These are phyloP conservation scores for Rhynchophorus ferrugineus DNA, from an alignment of 1,140 invertebrate genomes.

Conservation along the genomic window DNA sequence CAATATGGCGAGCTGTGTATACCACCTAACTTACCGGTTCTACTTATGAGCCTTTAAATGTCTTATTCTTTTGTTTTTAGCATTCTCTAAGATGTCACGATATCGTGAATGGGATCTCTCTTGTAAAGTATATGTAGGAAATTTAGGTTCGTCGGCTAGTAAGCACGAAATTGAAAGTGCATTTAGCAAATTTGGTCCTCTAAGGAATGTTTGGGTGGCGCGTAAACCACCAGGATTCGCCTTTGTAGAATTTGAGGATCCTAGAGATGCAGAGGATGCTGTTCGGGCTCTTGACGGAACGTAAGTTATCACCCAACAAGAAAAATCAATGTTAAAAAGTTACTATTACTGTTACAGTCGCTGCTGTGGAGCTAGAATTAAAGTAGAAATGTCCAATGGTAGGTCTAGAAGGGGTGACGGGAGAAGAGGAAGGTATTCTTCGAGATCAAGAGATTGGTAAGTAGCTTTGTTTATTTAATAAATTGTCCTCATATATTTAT, in stretches of 20 bases:
- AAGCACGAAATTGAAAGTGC: constrained; percentile 87
- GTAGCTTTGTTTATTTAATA: constrained; percentile 15
- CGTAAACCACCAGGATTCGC: constrained; percentile 91
- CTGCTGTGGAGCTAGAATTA: constrained; percentile 74
- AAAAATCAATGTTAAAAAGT: not conserved
- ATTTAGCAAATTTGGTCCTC: constrained; percentile 89
- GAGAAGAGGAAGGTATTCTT: constrained; percentile 45
- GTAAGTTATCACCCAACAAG: constrained; percentile 49
- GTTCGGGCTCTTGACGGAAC: constrained; percentile 92
- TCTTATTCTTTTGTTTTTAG: no score
- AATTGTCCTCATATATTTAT: constrained; percentile 1
- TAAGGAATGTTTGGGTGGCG: constrained; percentile 96
- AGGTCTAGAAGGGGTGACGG: constrained; percentile 63
- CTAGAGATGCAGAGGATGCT: constrained; percentile 94
- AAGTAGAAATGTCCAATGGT: constrained; percentile 83
- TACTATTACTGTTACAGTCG: constrained; percentile 45
- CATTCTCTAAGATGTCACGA: constrained; percentile 50
- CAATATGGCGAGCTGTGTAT: no score
- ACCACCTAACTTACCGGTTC: no score
- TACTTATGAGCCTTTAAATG: no score
- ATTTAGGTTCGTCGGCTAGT: constrained; percentile 83
- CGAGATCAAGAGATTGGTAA: constrained; percentile 43
- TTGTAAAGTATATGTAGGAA: constrained; percentile 99
- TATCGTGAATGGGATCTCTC: constrained; percentile 88
- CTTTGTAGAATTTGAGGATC: constrained; percentile 97